Base-by-base conservation (phyloP, 1,140 invertebrate genomes). In the Babylonia areolata region DNA sequence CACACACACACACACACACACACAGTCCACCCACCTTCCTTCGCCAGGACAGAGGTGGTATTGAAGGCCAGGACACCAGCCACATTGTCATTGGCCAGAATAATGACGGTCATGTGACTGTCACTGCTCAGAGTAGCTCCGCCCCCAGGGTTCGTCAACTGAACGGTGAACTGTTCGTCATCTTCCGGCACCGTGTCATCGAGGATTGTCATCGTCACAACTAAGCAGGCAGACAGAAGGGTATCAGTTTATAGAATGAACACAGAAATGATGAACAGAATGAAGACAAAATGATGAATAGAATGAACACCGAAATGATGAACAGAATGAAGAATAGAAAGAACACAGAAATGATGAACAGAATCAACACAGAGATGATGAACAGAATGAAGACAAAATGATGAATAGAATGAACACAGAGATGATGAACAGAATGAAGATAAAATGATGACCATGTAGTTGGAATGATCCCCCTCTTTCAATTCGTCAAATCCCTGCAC, bases 31-130 rank as follows among this genome's bases (percentile, higher is more conserved):
- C 15, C 86, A 93, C 93, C 93, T 92, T 94, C 93, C 54, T 91
- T 88, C 51, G 90, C 91, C 51, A 92, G 82, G 3, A 92, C 23
- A 9, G 92, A 91, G 1, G 91, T 90, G 79, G 88, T 86, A 33
- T 89, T 88, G 87, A 94, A 92, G 28, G 90, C 90, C 15, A 94
- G 12, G 2, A 91, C 71, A 40, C 93, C 93, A 31, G 91, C 93
- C n/a, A 94, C 91, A 91, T 93, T 88, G 82, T 94, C 93, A 89
- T 93, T 94, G 58, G 92, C 93, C 77, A 92, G 82, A 37, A 94
- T 91, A 5, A 93, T 85, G 23, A 94, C 85, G 15, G 84, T 90
- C 15, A 93, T 89, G 83, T 83, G 89, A 77, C 78, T 84, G 54
- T 89, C 58, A 1, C 35, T 54, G 39, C 88, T 78, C 15, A 93